Conservation (phyloP, 2,113 vertebrate genomes). For the Anoura caudifer region DNA sequence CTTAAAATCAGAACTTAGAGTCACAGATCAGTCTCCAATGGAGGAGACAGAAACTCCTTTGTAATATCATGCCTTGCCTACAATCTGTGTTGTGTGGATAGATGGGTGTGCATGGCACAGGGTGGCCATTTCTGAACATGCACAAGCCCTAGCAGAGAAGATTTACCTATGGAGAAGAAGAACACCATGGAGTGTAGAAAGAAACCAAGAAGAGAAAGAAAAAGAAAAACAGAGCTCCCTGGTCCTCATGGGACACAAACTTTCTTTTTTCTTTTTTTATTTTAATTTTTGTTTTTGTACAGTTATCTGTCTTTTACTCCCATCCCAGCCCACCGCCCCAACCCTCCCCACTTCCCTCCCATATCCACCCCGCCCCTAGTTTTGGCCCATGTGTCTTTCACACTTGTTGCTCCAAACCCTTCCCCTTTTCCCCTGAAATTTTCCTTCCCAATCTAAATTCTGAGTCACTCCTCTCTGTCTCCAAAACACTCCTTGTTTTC, state of each 20-base stretch:
- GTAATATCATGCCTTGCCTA: neutral
- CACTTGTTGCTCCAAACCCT: no score
- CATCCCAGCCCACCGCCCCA: no score
- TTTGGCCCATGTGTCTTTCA: no score
- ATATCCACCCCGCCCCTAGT: no score
- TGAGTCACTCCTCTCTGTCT: slow-evolving; percentile 7
- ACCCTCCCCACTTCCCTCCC: no score
- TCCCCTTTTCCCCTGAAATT: no score
- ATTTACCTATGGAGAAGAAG: neutral
- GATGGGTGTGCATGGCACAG: fast-evolving
- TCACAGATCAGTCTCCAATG: neutral
- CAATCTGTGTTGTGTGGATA: neutral
- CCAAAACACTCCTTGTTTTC: neutral
- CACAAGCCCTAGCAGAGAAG: neutral
- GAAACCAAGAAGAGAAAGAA: neutral
- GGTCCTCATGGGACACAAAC: neutral
- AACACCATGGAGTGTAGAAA: neutral
- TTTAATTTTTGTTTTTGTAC: no score
- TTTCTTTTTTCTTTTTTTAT: no score
- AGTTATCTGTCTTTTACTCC: no score
- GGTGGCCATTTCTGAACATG: neutral
- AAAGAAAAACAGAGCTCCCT: neutral
- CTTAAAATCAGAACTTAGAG: neutral
- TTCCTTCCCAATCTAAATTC: neutral
- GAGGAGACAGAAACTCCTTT: neutral